These are phyloP conservation scores for Bryconaethiops microstoma DNA, from an alignment of 2,797 vertebrate genomes.

Conservation along the genomic window DNA sequence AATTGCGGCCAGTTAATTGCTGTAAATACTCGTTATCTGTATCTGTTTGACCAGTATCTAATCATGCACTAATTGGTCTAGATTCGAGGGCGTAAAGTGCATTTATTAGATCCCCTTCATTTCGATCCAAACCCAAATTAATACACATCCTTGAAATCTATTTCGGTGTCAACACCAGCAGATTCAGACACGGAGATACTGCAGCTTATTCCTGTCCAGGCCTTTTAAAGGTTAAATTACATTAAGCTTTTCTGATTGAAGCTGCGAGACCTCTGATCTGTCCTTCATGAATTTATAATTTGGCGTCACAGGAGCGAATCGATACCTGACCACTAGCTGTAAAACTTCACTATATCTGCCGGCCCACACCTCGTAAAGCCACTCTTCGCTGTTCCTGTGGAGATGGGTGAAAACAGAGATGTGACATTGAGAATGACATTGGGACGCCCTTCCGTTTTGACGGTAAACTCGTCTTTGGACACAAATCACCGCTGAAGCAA, in stretches of 20 bases:
- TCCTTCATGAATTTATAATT: conserved; percentile 34
- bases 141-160: conserved; percentile 2
- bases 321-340: conserved; percentile 1
- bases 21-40: neutral
- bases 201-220: neutral
- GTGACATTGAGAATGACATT: too few species aligned
- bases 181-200: neutral
- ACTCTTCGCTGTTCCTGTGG: neutral
- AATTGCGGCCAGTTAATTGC: neutral
- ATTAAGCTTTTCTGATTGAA: conserved; percentile 19
- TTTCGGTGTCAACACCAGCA: neutral
- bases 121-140: neutral
- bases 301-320: conserved; percentile 1
- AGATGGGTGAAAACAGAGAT: neutral
- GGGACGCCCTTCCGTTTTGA: neutral
- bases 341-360: neutral
- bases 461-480: neutral
- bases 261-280: conserved; percentile 19
- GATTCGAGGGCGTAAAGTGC: too few species aligned
- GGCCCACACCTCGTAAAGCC: neutral
- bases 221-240: conserved; percentile 19
- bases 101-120: neutral
- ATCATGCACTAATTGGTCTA: neutral
- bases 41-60: neutral
- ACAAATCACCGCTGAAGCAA: neutral